These are phyloP conservation scores for Agrotis segetum DNA, from an alignment of 2,888 invertebrate genomes.

Conservation along the genomic window DNA sequence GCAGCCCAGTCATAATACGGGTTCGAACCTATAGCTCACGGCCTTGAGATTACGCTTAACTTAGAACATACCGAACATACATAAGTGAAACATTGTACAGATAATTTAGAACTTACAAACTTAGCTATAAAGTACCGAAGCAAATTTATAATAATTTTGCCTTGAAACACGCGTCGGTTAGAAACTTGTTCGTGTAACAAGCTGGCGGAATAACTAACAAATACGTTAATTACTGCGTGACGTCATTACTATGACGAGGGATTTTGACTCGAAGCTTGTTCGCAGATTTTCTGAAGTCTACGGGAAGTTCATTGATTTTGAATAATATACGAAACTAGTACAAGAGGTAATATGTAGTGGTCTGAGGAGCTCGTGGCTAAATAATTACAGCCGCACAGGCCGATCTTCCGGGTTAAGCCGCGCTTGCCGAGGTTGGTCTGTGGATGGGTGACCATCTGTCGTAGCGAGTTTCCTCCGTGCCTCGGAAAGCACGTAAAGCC, in stretches of 20 bases:
- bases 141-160: constrained; percentile 19
- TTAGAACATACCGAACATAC: background rate
- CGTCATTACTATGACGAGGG: constrained; percentile 18
- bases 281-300: constrained; percentile 18
- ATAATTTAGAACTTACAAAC: constrained; percentile 19
- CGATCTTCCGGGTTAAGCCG: too few species aligned
- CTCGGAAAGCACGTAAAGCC: too few species aligned
- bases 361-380: too few species aligned
- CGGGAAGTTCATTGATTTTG: constrained; percentile 9
- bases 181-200: constrained; percentile 29
- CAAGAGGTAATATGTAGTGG: too few species aligned
- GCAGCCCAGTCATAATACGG: too few species aligned
- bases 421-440: too few species aligned
- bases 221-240: constrained; percentile 36
- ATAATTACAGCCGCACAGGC: too few species aligned
- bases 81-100: constrained; percentile 1
- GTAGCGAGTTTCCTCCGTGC: too few species aligned
- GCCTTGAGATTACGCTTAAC: background rate
- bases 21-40: background rate
- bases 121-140: background rate
- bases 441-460: too few species aligned
- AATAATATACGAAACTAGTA: background rate
- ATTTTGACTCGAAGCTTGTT: constrained; percentile 6
- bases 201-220: constrained; percentile 22
- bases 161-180: constrained; percentile 6